These are phyloP conservation scores for Ormyrus pomaceus DNA, from an alignment of 2,888 invertebrate genomes.

Conservation along the genomic window DNA sequence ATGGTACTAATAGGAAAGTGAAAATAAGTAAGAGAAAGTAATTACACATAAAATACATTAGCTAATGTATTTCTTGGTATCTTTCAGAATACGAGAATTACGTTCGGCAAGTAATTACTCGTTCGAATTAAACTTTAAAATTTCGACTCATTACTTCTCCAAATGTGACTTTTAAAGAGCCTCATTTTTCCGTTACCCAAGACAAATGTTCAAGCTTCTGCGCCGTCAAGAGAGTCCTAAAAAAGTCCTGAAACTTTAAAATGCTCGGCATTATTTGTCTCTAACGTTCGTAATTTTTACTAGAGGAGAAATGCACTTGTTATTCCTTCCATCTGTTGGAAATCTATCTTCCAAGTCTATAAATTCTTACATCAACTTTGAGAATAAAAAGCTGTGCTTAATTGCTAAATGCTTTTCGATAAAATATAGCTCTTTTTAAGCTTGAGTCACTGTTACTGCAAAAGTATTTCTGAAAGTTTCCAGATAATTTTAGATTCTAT, in stretches of 20 bases:
- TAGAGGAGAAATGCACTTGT: constrained; percentile 25
- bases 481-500: too few relatives aligned
- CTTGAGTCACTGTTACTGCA: too few relatives aligned
- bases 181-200: background rate
- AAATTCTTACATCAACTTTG: background rate
- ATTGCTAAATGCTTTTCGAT: too few relatives aligned
- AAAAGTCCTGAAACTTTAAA: constrained; percentile 25
- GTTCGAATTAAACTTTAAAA: constrained; percentile 15
- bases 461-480: too few relatives aligned
- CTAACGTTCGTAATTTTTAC: background rate
- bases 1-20: too few relatives aligned
- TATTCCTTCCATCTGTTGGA: constrained; percentile 10
- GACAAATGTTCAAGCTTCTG: constrained; percentile 7
- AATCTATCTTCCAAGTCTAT: constrained; percentile 22
- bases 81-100: background rate
- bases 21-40: too few relatives aligned
- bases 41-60: too few relatives aligned
- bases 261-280: constrained; percentile 18
- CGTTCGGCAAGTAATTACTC: constrained; percentile 6
- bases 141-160: constrained; percentile 10
- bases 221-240: background rate
- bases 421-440: too few relatives aligned
- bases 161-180: constrained; percentile 18
- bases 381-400: too few relatives aligned
- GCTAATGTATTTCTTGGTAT: too few relatives aligned